Base-by-base conservation (phyloP, 2,888 invertebrate species). In the Lasius platythorax region DNA sequence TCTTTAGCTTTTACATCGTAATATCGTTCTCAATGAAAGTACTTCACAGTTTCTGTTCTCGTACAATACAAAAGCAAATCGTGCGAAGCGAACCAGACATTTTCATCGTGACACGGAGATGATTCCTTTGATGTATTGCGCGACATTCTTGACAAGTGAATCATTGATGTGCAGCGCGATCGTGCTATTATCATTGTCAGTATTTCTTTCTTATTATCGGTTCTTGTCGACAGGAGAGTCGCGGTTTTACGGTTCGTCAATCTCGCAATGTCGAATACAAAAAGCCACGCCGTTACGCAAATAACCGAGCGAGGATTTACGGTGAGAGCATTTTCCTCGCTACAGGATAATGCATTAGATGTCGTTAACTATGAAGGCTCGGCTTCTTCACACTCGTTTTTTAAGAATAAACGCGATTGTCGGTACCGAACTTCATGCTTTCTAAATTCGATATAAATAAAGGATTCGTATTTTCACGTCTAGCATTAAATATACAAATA, bases 181-280 rank as follows among this genome's bases (percentile, higher is more conserved):
- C 72, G 67, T 79, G 73, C 73, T 73, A 58, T 12, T 74, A 87
- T 67, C 23, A 64, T 67, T 30, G 18, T 33, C 33, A n/a, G 11
- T 53, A n/a, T 83, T 78, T 84, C 82, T 81, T 66, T 75, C 82
- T 88, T 89, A 84, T 82, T 86, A 87, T 89, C 85, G 85, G 85
- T 82, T 76, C 28, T 83, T 83, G 23, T 82, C 73, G 74, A 85
- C 82, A 85, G 86, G 85, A 82, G 86, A 76, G 84, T 84, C 89
- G 91, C 83, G 90, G 91, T 92, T 92, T 92, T 87, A 92, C 89
- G 91, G 88, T 89, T 91, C 89, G 87, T 76, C 87, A 86, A 87
- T 53, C 43, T 58, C 70, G 83, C 46, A 73, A 61, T 63, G 6
- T 56, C 18, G 73, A 37, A 28, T 67, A 33, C 33, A 88, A 91